These are phyloP conservation scores for Sebastes reedi DNA, from an alignment of 2,797 vertebrate species.

Conservation along the genomic window DNA sequence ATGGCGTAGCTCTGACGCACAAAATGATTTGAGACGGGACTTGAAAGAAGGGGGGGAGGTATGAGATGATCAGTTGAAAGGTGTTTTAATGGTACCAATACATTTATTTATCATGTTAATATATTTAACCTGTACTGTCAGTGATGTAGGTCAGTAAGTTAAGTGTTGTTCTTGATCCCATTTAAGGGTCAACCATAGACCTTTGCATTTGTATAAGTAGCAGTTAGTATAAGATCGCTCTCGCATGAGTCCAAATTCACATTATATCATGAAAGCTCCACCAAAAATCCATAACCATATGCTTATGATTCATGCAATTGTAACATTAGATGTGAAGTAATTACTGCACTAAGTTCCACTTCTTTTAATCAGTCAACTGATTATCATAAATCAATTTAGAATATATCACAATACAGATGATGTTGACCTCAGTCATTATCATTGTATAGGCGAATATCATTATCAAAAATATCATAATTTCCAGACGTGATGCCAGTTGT, in stretches of 20 bases:
- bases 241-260: neutral
- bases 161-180: no score
- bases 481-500: neutral
- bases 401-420: neutral
- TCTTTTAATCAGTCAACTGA: neutral
- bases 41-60: constrained; percentile 1
- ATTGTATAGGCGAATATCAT: neutral
- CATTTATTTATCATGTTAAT: no score
- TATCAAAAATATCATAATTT: neutral
- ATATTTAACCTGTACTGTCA: no score
- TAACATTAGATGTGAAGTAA: neutral
- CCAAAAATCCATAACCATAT: neutral
- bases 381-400: neutral
- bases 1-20: neutral
- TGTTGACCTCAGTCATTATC: neutral
- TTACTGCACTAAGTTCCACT: neutral
- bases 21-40: constrained; percentile 1
- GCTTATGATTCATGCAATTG: neutral
- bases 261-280: neutral
- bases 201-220: no score
- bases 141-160: no score
- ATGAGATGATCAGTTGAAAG: no score
- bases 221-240: neutral
- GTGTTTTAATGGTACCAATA: no score
- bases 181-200: no score